These are phyloP conservation scores for Poeciliopsis presidionis DNA, from an alignment of 2,797 vertebrate species.

Conservation along the genomic window DNA sequence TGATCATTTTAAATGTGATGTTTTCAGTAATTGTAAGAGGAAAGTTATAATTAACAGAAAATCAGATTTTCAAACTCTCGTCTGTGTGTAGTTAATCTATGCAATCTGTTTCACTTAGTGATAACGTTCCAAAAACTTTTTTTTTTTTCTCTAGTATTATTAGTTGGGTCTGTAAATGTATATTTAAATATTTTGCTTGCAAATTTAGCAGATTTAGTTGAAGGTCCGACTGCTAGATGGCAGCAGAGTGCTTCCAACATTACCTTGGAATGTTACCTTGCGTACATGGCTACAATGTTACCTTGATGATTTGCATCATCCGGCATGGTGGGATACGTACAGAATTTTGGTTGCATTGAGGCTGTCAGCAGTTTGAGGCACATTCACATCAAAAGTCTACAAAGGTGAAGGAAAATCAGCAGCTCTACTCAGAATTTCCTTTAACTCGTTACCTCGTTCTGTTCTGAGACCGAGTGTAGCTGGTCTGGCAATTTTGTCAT, in stretches of 20 bases:
- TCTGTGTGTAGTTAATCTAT: neutral
- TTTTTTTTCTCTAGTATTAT: neutral
- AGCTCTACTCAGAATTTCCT: neutral
- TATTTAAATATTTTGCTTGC: neutral
- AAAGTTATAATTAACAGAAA: neutral
- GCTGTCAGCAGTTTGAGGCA: neutral
- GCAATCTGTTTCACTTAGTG: neutral
- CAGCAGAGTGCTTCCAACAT: neutral
- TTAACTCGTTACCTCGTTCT: neutral
- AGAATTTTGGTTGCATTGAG: neutral
- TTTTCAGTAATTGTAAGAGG: too few relatives aligned
- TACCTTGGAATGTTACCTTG: neutral
- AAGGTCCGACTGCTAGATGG: neutral
- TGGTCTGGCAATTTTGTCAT: neutral
- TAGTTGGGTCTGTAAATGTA: neutral
- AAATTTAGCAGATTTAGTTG: neutral
- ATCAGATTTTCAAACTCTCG: neutral
- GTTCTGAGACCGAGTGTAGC: neutral
- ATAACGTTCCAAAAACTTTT: neutral
- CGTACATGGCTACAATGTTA: too few relatives aligned
- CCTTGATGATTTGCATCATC: neutral
- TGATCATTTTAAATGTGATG: too few relatives aligned
- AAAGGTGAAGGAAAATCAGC: neutral
- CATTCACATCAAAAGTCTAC: neutral
- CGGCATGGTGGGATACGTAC: neutral